These are phyloP conservation scores for Odobenus rosmarus DNA, from an alignment of 2,113 vertebrate species.

Conservation along the genomic window DNA sequence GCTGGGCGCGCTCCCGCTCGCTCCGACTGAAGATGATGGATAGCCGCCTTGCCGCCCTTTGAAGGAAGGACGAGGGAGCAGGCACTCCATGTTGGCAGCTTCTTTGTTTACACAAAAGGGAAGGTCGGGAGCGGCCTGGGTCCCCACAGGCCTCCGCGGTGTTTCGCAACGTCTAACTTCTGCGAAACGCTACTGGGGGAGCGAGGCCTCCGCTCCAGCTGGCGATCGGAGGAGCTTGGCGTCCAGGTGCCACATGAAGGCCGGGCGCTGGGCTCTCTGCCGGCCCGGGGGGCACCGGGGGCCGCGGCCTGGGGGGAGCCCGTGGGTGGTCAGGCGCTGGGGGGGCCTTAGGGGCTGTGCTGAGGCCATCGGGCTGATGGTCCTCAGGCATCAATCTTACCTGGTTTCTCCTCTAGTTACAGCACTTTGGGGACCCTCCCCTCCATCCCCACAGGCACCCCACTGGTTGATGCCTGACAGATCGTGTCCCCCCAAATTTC, in stretches of 20 bases:
- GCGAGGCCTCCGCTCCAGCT: background rate
- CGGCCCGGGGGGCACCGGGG: rapidly evolving
- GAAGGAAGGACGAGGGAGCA: background rate
- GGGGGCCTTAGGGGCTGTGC: rapidly evolving
- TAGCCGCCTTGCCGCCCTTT: background rate
- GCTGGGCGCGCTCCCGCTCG: background rate
- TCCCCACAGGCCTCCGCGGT: background rate
- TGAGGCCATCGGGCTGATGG: background rate
- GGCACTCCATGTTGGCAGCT: background rate
- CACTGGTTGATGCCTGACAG: no score
- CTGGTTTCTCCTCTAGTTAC: background rate
- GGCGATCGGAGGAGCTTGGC: background rate
- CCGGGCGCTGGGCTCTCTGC: background rate
- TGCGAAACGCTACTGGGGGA: background rate
- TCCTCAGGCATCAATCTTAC: background rate
- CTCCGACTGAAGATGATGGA: constrained; percentile 29
- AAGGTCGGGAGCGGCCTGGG: constrained; percentile 9
- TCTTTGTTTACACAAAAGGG: constrained; percentile 55
- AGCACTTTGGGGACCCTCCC: background rate
- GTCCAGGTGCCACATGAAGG: background rate
- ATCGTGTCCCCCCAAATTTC: background rate
- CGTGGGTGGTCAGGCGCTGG: rapidly evolving
- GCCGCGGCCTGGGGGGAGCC: background rate
- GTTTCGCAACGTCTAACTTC: background rate
- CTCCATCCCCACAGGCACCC: background rate